phyloP scores from a whole-genome alignment of 2,888 invertebrate genomes.

The Dryocosmus kuriphilus region DNA sequence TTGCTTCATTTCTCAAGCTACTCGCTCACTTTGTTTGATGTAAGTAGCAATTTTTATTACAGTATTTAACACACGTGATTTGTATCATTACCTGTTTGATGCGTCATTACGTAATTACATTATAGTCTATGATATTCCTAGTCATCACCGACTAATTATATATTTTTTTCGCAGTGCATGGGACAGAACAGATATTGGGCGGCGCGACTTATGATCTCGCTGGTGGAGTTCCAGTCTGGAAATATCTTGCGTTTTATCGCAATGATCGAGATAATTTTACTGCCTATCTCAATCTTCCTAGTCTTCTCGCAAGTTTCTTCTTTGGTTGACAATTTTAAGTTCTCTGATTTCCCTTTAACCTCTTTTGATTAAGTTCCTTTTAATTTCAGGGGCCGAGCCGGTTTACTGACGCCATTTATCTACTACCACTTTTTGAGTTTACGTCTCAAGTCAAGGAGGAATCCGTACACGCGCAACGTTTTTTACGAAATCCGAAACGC shows the following conservation, averaged over 20 bases:
- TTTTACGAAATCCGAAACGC: slow-evolving; percentile 91
- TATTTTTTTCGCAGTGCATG: slow-evolving; percentile 82
- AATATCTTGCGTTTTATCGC: slow-evolving; percentile 95
- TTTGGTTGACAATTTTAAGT: too few relatives aligned
- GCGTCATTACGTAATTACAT: slow-evolving; percentile 44
- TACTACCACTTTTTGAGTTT: slow-evolving; percentile 97
- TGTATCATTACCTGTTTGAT: slow-evolving; percentile 41
- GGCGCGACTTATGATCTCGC: slow-evolving; percentile 89
- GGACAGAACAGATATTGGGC: slow-evolving; percentile 96
- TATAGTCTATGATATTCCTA: slow-evolving; percentile 17
- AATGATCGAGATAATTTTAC: slow-evolving; percentile 94
- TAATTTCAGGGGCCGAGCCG: slow-evolving; percentile 89
- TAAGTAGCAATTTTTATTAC: slow-evolving; percentile 81
- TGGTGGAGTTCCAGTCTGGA: slow-evolving; percentile 94
- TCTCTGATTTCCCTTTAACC: too few relatives aligned
- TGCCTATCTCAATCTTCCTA: slow-evolving; percentile 89
- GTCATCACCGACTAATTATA: slow-evolving; percentile 42
- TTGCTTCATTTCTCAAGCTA: slow-evolving; percentile 95
- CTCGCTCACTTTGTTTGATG: slow-evolving; percentile 92
- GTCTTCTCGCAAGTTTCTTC: slow-evolving; percentile 88
- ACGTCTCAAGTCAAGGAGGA: slow-evolving; percentile 95
- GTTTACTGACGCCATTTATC: slow-evolving; percentile 94
- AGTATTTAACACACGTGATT: slow-evolving; percentile 42
- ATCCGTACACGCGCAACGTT: slow-evolving; percentile 96
- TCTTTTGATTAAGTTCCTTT: slow-evolving; percentile 31